Conservation (phyloP, 2,797 vertebrate genomes). For the Aeoliscus strigatus region DNA sequence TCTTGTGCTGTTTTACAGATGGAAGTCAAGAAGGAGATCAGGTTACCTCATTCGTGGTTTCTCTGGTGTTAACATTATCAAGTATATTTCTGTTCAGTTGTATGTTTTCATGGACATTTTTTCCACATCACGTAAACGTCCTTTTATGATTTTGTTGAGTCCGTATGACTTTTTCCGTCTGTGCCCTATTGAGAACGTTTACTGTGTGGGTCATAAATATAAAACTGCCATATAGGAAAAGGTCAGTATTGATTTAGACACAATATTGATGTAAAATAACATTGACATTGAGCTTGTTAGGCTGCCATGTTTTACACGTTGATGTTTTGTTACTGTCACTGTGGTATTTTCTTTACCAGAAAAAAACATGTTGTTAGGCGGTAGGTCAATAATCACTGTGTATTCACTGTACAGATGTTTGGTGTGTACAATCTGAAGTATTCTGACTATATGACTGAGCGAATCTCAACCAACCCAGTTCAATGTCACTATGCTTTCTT, state of each 20-base stretch:
- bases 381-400: slow-evolving; percentile 18
- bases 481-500: slow-evolving; percentile 9
- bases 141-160: slow-evolving; percentile 5
- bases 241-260: slow-evolving; percentile 19
- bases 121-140: not conserved
- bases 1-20: slow-evolving; percentile 78
- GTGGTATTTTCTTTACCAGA: slow-evolving; percentile 24
- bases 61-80: slow-evolving; percentile 10
- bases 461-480: slow-evolving; percentile 60
- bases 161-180: slow-evolving; percentile 3
- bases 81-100: not conserved
- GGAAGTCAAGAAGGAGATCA: slow-evolving; percentile 84
- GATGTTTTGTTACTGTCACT: slow-evolving; percentile 2
- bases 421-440: too few species aligned
- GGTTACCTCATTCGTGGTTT: slow-evolving; percentile 73
- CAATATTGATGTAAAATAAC: slow-evolving; percentile 7
- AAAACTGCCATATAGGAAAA: slow-evolving; percentile 2
- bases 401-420: slow-evolving; percentile 9
- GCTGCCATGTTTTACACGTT: too few species aligned
- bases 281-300: not conserved
- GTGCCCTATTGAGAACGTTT: slow-evolving; percentile 5
- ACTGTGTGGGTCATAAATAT: slow-evolving; percentile 16
- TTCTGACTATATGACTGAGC: slow-evolving; percentile 9
- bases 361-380: not conserved
- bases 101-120: too few species aligned